Evolutionary conservation across 2,797 vertebrate genomes (phyloP), one percentile per base, ranked within the genome.

Genomic region (Erethizon dorsatum): DNA sequence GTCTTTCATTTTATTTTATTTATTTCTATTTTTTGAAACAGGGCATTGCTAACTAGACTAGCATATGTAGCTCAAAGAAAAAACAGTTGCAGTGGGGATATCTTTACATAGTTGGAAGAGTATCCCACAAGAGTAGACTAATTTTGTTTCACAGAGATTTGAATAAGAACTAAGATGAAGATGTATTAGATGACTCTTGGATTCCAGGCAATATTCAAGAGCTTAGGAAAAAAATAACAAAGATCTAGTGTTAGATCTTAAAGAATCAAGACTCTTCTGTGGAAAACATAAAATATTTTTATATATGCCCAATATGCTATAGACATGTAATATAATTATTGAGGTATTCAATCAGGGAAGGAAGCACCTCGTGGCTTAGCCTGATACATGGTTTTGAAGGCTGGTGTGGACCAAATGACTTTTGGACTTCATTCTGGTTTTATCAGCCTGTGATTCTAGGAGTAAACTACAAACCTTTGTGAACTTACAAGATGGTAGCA

Each of bases 91-190:
- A 12, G 9, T 84, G 37, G 63, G 7, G 13, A 33, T 12, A 33
- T 92, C 33, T 80, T 91, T 47, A 52, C 17, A n/a, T 84, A 47
- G 65, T 94, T 87, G 61, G 90, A 73, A 77, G n/a, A 33, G 85
- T 75, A 7, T 80, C 65, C 67, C 45, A 45, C 3, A 47, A 82
- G 54, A 67, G 15, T 79, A 83, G 88, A 71, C 33, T 94, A 83
- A 41, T 67, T 85, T 82, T 54, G 31, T 94, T 22, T 87, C 33
- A 52, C 33, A 90, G 77, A 91, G 24, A 67, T 8, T 86, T 33
- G 45, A 93, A 65, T 47, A 26, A 93, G 65, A 80, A 91, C 75
- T 83, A 69, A 88, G 24, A 92, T 26, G 28, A 91, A 65, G n/a
- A 83, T 45, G 15, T 15, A 45, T 22, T 52, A 33, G 77, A 71